Conservation (phyloP, 2,888 invertebrate genomes). For the Folsomia candida region DNA sequence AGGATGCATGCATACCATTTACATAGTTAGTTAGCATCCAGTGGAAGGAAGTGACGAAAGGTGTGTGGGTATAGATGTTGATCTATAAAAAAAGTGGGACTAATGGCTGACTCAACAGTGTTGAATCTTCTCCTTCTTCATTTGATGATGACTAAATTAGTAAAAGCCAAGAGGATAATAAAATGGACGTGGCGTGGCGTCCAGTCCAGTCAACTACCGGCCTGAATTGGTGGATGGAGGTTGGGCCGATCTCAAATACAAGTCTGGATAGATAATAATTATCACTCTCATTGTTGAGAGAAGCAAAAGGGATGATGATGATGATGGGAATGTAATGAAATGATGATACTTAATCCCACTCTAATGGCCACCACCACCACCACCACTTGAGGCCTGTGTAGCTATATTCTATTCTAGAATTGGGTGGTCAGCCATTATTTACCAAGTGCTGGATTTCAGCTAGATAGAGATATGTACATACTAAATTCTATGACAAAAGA, state of each 20-base stretch:
- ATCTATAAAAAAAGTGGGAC: not conserved
- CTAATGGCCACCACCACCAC: slow-evolving; percentile 1
- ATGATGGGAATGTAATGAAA: slow-evolving; percentile 3
- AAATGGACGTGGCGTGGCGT: not conserved
- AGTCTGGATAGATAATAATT: not conserved
- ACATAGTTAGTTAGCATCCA: too few relatives aligned
- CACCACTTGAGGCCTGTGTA: not conserved
- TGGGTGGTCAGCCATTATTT: slow-evolving; percentile 15
- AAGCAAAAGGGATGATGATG: slow-evolving; percentile 3
- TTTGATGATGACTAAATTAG: too few relatives aligned
- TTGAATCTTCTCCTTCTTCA: too few relatives aligned
- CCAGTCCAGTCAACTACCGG: too few relatives aligned
- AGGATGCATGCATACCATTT: too few relatives aligned
- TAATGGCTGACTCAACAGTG: not conserved
- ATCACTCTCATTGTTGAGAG: not conserved
- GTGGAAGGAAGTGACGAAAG: too few relatives aligned
- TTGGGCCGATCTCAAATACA: slow-evolving; percentile 10
- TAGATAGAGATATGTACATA: too few relatives aligned
- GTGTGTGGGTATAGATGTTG: too few relatives aligned
- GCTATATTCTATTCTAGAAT: too few relatives aligned
- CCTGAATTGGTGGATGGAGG: not conserved
- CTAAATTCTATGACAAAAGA: too few relatives aligned
- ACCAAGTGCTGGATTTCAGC: too few relatives aligned
- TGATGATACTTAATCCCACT: not conserved
- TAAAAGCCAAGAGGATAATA: too few relatives aligned